These are phyloP conservation scores for Drosophila macrospina DNA, from an alignment of 2,888 invertebrate species.

Conservation along the genomic window DNA sequence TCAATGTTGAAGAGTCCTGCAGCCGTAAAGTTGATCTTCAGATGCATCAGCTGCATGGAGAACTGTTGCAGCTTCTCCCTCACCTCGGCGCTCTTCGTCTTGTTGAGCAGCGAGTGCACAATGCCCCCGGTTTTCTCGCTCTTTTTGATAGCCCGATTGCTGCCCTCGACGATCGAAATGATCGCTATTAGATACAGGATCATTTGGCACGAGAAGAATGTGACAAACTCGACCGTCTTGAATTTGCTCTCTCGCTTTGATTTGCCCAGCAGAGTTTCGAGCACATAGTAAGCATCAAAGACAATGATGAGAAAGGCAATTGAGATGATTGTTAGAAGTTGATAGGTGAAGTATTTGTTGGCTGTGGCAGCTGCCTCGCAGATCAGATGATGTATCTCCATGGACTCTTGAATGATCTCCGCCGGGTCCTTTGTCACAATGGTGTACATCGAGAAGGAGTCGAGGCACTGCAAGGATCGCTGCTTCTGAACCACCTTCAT, in stretches of 20 bases:
- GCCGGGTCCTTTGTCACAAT: constrained; percentile 83
- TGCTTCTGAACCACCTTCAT: constrained; percentile 73
- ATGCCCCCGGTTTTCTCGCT: constrained; percentile 84
- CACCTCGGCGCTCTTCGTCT: constrained; percentile 79
- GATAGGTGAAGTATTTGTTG: constrained; percentile 85
- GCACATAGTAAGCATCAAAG: constrained; percentile 85
- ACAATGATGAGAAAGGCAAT: constrained; percentile 85
- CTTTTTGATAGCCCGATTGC: constrained; percentile 84
- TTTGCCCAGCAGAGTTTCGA: constrained; percentile 84
- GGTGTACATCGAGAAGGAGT: constrained; percentile 84
- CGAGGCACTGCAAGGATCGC: constrained; percentile 82
- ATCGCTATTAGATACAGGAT: constrained; percentile 84
- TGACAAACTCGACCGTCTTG: constrained; percentile 84
- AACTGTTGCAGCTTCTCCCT: constrained; percentile 84
- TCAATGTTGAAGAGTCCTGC: constrained; percentile 85
- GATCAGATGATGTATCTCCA: constrained; percentile 85
- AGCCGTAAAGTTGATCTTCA: constrained; percentile 85
- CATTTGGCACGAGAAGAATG: constrained; percentile 85
- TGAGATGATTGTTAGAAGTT: constrained; percentile 84
- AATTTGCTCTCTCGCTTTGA: constrained; percentile 84
- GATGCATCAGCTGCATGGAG: constrained; percentile 84
- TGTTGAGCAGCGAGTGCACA: constrained; percentile 83
- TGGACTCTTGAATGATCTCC: constrained; percentile 84
- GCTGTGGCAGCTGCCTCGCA: constrained; percentile 85
- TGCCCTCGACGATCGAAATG: constrained; percentile 85